Evolutionary conservation across 2,888 invertebrate species (phyloP).

Genomic region (Chrysolina oricalcia): DNA sequence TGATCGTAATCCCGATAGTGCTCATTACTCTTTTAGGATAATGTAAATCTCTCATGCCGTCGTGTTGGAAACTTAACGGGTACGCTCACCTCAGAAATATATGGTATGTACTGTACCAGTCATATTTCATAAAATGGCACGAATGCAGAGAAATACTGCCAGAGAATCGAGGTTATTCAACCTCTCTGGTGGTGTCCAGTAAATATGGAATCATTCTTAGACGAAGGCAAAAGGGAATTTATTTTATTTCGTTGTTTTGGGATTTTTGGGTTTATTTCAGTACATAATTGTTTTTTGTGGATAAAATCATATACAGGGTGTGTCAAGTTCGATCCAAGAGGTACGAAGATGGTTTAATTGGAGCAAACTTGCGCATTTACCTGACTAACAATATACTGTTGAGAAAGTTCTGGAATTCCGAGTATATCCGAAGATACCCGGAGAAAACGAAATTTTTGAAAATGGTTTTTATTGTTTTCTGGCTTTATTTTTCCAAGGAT

Average conservation of each 20-base stretch:
- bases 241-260: background rate
- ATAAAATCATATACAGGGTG: no score
- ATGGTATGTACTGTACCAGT: slow-evolving; percentile 48
- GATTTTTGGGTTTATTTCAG: no score
- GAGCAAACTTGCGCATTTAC: no score
- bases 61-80: slow-evolving; percentile 55
- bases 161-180: slow-evolving; percentile 50
- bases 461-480: no score
- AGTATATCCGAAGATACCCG: no score
- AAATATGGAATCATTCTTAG: background rate
- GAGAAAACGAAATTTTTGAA: no score
- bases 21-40: slow-evolving; percentile 48
- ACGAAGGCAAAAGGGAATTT: background rate
- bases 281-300: no score
- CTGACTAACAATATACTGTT: no score
- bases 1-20: slow-evolving; percentile 46
- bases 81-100: slow-evolving; percentile 28
- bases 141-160: slow-evolving; percentile 45
- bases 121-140: slow-evolving; percentile 57
- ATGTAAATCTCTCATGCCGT: slow-evolving; percentile 50
- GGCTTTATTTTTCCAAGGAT: no score
- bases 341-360: no score
- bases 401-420: no score
- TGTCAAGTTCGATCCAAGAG: no score
- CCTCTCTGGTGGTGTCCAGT: background rate